Conservation (phyloP, 2,888 invertebrate species). For the Neuroscelio doddi region DNA sequence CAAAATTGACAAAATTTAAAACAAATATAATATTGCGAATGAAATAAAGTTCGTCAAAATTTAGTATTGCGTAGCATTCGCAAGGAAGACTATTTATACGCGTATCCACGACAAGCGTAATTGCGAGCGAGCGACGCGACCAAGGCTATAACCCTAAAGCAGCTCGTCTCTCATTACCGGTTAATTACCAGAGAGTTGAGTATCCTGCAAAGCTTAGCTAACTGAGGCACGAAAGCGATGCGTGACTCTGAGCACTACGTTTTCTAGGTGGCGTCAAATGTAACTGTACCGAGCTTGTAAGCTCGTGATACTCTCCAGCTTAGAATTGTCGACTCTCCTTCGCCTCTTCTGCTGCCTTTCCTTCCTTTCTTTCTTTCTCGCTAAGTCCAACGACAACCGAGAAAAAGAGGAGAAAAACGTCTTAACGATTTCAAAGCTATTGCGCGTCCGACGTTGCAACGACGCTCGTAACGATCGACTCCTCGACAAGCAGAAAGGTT, state of each 20-base stretch:
- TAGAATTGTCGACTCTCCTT: neutral
- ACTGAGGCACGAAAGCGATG: conserved; percentile 53
- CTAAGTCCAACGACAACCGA: conserved; percentile 9
- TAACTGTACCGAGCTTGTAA: conserved; percentile 54
- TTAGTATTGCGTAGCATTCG: neutral
- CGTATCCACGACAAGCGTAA: conserved; percentile 25
- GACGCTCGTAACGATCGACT: conserved; percentile 33
- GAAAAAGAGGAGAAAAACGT: conserved; percentile 29
- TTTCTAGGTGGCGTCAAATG: conserved; percentile 51
- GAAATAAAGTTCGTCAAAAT: too few relatives aligned
- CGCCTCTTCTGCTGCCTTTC: conserved; percentile 9
- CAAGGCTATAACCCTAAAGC: conserved; percentile 49
- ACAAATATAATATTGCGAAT: too few relatives aligned
- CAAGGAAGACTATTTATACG: conserved; percentile 24
- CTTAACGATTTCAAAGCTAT: conserved; percentile 36
- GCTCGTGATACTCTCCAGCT: conserved; percentile 11
- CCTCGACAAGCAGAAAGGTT: conserved; percentile 24
- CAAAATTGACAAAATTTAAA: neutral
- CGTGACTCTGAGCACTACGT: conserved; percentile 58
- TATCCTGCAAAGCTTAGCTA: conserved; percentile 49
- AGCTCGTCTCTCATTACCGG: conserved; percentile 63
- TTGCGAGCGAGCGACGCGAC: conserved; percentile 26
- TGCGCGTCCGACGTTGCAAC: conserved; percentile 28
- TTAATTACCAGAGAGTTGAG: conserved; percentile 59
- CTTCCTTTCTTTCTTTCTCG: too few relatives aligned